Conservation (phyloP, 2,113 vertebrate genomes). For the Tragelaphus imberbis region DNA sequence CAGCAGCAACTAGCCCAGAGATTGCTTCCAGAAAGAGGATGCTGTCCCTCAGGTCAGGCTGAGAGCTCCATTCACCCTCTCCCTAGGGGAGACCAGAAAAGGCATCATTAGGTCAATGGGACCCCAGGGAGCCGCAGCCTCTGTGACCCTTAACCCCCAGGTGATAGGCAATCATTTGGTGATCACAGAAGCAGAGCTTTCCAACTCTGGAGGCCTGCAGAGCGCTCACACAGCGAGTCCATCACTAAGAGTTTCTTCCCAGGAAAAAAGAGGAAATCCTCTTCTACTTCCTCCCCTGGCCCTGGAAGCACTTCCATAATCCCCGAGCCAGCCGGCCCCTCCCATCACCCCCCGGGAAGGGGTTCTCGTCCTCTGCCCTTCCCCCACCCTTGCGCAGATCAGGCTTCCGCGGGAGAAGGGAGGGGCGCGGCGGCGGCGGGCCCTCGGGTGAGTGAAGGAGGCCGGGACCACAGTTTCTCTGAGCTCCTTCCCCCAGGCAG, state of each 20-base stretch:
- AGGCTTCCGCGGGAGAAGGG: fast-evolving
- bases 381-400: neutral
- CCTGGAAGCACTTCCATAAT: neutral
- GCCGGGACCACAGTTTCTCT: fast-evolving
- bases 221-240: fast-evolving
- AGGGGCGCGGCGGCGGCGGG: fast-evolving
- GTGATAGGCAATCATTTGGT: neutral
- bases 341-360: neutral
- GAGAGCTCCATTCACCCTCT: no score
- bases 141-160: neutral
- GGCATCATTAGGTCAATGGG: neutral
- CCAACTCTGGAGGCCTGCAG: neutral
- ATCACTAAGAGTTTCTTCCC: neutral
- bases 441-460: neutral
- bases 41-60: neutral
- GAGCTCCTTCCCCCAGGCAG: neutral
- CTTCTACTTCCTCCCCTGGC: fast-evolving
- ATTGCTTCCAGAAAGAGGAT: neutral
- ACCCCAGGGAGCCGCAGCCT: no score
- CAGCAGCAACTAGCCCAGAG: neutral
- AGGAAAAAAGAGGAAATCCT: neutral
- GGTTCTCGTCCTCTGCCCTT: neutral
- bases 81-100: no score
- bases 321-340: neutral
- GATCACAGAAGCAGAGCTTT: neutral